Conservation (phyloP, 2,888 invertebrate species). For the Fragum fragum region DNA sequence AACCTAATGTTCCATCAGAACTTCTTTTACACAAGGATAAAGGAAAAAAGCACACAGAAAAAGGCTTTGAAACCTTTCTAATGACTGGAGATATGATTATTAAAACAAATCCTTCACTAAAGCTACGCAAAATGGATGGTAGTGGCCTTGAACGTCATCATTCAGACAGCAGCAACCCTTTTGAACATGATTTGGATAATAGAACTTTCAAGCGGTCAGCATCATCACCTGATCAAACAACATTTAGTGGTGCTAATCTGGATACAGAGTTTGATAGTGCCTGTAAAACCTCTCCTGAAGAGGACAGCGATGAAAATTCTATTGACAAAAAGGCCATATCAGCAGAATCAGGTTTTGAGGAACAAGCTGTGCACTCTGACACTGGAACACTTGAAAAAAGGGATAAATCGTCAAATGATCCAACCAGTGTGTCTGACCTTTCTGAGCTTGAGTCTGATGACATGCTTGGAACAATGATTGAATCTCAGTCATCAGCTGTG, state of each 20-base stretch:
- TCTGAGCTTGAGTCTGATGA: slow-evolving; percentile 66
- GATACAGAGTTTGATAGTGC: slow-evolving; percentile 43
- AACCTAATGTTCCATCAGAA: slow-evolving; percentile 62
- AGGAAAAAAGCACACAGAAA: slow-evolving; percentile 58
- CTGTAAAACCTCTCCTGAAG: slow-evolving; percentile 35
- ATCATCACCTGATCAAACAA: slow-evolving; percentile 65
- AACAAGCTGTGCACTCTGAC: slow-evolving; percentile 67
- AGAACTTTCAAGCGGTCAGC: slow-evolving; percentile 60
- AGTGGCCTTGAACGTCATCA: slow-evolving; percentile 68
- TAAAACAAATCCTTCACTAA: slow-evolving; percentile 91
- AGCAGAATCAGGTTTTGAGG: slow-evolving; percentile 74
- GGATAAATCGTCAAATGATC: slow-evolving; percentile 61
- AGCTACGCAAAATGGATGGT: slow-evolving; percentile 60
- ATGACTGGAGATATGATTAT: slow-evolving; percentile 99
- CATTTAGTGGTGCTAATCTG: slow-evolving; percentile 58
- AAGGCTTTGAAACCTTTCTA: slow-evolving; percentile 90
- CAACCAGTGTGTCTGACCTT: slow-evolving; percentile 65
- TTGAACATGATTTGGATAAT: slow-evolving; percentile 40
- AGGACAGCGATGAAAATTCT: slow-evolving; percentile 43
- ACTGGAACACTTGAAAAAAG: slow-evolving; percentile 69
- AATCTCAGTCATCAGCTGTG: slow-evolving; percentile 68
- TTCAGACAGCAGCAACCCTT: slow-evolving; percentile 66
- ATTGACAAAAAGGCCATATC: slow-evolving; percentile 64
- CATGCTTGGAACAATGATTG: slow-evolving; percentile 64
- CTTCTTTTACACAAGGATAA: slow-evolving; percentile 53